Evolutionary conservation across 2,797 vertebrate species (phyloP).

Genomic region (Spinibarbus caldwelli): DNA sequence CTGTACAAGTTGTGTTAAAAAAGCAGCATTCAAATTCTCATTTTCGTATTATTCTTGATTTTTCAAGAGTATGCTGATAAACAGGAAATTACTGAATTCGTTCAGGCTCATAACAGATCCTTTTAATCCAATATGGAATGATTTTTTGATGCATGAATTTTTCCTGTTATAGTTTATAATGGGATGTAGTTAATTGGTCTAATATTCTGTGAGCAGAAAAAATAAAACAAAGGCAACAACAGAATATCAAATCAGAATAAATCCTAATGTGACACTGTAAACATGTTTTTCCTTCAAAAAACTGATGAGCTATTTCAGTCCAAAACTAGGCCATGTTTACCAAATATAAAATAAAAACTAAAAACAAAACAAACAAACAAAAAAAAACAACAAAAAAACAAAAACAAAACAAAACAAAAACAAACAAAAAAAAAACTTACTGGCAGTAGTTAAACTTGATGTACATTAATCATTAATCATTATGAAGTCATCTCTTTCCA

Average conservation of each 20-base stretch:
- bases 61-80: constrained; percentile 26
- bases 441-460: constrained; percentile 3
- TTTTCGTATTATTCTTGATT: neutral
- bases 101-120: constrained; percentile 5
- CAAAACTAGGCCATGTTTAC: no score
- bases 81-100: constrained; percentile 3
- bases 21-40: no score
- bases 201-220: no score
- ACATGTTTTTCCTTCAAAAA: constrained; percentile 1
- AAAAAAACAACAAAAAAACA: no score
- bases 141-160: neutral
- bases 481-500: constrained; percentile 80
- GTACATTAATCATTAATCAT: neutral
- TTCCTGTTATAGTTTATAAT: no score
- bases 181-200: no score
- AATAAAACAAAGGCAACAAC: no score
- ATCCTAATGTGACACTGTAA: neutral
- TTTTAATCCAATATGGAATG: neutral
- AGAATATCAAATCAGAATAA: neutral
- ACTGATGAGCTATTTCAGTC: constrained; percentile 11
- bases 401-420: no score
- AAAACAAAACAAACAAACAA: no score
- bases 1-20: constrained; percentile 6
- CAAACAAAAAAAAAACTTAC: neutral
- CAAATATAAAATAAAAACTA: no score